phyloP scores from a whole-genome alignment of 2,888 invertebrate genomes.

The Crepidodera aurea region DNA sequence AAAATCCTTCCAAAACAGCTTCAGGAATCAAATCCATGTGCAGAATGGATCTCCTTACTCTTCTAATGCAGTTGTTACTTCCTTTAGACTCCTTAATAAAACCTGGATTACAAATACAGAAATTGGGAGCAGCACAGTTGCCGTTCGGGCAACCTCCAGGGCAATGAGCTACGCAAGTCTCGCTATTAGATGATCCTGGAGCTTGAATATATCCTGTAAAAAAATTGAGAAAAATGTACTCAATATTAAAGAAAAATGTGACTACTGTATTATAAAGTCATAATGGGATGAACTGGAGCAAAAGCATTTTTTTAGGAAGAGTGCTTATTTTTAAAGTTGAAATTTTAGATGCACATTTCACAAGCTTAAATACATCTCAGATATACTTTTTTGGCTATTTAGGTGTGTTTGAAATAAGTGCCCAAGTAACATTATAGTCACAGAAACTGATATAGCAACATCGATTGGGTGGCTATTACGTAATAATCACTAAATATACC shows the following conservation, averaged over 20 bases:
- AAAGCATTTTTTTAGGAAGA: too few species aligned
- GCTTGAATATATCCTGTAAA: slow-evolving; percentile 59
- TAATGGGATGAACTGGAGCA: too few species aligned
- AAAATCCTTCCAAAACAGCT: slow-evolving; percentile 41
- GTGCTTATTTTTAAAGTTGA: too few species aligned
- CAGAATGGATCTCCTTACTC: slow-evolving; percentile 58
- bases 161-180: slow-evolving; percentile 67
- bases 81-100: slow-evolving; percentile 73
- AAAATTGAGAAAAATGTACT: slow-evolving; percentile 9
- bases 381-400: too few species aligned
- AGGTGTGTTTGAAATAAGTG: too few species aligned
- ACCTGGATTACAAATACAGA: slow-evolving; percentile 77
- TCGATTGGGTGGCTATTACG: too few species aligned
- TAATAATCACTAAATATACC: too few species aligned
- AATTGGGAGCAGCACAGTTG: slow-evolving; percentile 75
- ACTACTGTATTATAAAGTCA: too few species aligned
- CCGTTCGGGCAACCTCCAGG: slow-evolving; percentile 78
- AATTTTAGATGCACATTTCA: too few species aligned
- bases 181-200: slow-evolving; percentile 50
- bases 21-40: slow-evolving; percentile 57
- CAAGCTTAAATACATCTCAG: too few species aligned
- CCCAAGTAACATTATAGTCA: too few species aligned
- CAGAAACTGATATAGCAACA: too few species aligned
- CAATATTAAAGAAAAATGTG: background rate
- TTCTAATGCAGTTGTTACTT: slow-evolving; percentile 69